Percentiles rank a stretch among this genome's conserved stretches.
phyloP scores from a whole-genome alignment of 2,888 invertebrate genomes.

The Pyrgus malvae region DNA sequence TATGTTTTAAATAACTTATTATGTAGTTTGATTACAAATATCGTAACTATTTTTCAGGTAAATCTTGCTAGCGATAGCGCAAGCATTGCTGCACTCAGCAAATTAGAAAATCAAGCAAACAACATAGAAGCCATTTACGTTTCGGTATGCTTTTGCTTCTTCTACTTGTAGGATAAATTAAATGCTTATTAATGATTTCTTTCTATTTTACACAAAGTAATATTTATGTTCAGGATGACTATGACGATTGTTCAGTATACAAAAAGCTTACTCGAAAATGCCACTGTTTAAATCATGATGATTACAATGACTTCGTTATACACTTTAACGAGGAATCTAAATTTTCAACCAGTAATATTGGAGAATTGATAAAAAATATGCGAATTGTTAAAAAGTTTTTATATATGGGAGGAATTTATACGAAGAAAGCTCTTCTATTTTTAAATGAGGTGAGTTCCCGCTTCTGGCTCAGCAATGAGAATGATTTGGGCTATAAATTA shows the following conservation, averaged over 20 bases:
- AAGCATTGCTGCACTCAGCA: conserved; percentile 37
- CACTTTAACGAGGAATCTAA: conserved; percentile 67
- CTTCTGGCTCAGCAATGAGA: no score
- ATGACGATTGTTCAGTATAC: conserved; percentile 65
- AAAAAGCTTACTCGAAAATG: conserved; percentile 67
- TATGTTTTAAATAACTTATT: no score
- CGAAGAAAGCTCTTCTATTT: conserved; percentile 62
- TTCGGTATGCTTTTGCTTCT: no score
- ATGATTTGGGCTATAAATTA: no score
- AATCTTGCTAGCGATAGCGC: not conserved
- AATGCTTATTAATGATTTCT: no score
- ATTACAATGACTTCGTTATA: conserved; percentile 68
- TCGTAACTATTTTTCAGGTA: not conserved
- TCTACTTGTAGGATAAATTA: no score
- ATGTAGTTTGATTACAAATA: no score
- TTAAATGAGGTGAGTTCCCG: conserved; percentile 62
- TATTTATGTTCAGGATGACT: conserved; percentile 47
- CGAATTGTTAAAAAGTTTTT: conserved; percentile 67
- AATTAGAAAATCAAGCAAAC: conserved; percentile 50
- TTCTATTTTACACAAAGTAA: no score
- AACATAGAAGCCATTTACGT: conserved; percentile 48
- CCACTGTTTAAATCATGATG: conserved; percentile 55
- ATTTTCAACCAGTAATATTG: conserved; percentile 54
- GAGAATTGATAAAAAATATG: conserved; percentile 70
- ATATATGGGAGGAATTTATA: conserved; percentile 62